Evolutionary conservation across 2,113 vertebrate genomes (phyloP).

Genomic region (Malurus elegans): DNA sequence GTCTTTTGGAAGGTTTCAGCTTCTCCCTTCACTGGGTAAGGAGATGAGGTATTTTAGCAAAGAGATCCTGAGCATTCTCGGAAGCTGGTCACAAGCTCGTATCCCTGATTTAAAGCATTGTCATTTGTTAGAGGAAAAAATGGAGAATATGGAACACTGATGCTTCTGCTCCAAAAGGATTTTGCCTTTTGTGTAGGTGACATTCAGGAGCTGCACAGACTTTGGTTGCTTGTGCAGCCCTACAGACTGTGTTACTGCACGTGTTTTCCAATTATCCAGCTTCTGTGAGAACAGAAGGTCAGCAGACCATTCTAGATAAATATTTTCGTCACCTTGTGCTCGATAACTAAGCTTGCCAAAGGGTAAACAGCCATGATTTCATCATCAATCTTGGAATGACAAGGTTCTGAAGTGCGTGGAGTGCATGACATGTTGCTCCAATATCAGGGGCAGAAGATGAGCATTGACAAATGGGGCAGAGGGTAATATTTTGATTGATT

Average conservation of each 20-base stretch:
- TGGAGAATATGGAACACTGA: neutral
- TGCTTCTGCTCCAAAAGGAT: neutral
- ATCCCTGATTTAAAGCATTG: neutral
- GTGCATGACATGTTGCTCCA: neutral
- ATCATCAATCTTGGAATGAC: conserved; percentile 12
- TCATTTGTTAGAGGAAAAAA: neutral
- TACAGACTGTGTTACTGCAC: neutral
- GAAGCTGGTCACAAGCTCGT: neutral
- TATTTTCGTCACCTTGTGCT: conserved; percentile 11
- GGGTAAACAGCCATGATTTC: conserved; percentile 3
- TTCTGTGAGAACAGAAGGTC: conserved; percentile 38
- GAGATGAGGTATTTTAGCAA: neutral
- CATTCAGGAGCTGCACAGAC: neutral
- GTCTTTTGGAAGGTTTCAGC: neutral
- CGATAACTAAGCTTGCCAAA: conserved; percentile 7
- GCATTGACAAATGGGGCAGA: neutral
- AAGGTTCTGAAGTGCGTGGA: conserved; percentile 1
- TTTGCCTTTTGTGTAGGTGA: neutral
- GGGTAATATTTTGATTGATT: neutral
- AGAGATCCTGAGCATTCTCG: neutral
- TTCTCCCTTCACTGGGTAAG: neutral
- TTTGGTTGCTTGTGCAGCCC: neutral
- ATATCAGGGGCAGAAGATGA: neutral
- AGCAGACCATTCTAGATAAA: conserved; percentile 6
- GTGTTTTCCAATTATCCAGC: neutral